Evolutionary conservation across 2,888 invertebrate genomes (phyloP).

Genomic region (Apodemia hepburni): DNA sequence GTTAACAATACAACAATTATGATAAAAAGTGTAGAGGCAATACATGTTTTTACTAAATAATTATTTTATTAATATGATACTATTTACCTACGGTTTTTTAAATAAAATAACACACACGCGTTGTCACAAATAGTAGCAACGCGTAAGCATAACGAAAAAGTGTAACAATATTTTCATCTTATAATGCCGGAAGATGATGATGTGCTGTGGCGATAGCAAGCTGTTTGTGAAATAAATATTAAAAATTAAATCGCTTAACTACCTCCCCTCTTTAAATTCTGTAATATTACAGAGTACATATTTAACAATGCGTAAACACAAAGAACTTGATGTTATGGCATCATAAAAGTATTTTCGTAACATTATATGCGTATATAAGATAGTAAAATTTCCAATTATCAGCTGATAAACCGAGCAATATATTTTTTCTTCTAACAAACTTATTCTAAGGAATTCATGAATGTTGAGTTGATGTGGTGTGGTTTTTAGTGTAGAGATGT

Average conservation of each 20-base stretch:
- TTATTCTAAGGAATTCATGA: too few species aligned
- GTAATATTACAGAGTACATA: conserved; percentile 11
- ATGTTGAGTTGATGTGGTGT: too few species aligned
- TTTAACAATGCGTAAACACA: conserved; percentile 6
- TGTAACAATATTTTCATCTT: background rate
- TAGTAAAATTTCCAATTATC: too few species aligned
- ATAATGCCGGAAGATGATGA: background rate
- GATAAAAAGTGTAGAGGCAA: too few species aligned
- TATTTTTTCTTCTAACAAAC: too few species aligned
- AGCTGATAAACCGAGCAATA: too few species aligned
- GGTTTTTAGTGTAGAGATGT: too few species aligned
- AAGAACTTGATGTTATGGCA: background rate
- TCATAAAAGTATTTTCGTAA: background rate
- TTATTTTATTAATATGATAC: too few species aligned
- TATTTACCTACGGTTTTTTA: background rate
- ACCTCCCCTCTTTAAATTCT: background rate
- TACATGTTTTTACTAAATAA: too few species aligned
- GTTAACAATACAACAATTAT: too few species aligned
- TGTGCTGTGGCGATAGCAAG: background rate
- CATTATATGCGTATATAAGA: background rate
- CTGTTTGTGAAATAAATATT: background rate
- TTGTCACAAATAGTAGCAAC: background rate
- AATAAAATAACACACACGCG: background rate
- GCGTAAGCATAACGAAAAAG: background rate
- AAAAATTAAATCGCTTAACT: background rate